Evolutionary conservation across 1,140 invertebrate genomes (phyloP).

Genomic region (Apis florea): DNA sequence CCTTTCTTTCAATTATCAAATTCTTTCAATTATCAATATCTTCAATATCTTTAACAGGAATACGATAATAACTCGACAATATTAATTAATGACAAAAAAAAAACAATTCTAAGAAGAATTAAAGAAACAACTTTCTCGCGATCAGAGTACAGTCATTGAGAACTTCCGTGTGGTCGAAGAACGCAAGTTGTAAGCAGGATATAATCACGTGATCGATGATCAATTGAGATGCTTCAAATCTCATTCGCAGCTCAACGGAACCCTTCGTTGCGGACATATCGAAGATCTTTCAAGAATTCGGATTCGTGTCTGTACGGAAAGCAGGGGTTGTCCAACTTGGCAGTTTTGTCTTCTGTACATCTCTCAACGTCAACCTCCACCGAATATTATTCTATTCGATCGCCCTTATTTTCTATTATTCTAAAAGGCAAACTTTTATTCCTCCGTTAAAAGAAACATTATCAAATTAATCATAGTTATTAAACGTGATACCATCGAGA

Average conservation of each 20-base stretch:
- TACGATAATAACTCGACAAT: neutral
- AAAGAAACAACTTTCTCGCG: neutral
- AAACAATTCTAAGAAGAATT: neutral
- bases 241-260: neutral
- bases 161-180: neutral
- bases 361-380: neutral
- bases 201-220: neutral
- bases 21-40: too few relatives aligned
- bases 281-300: constrained; percentile 47
- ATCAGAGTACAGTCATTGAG: constrained; percentile 36
- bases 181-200: neutral
- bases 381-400: neutral
- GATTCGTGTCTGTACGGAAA: constrained; percentile 59
- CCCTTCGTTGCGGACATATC: constrained; percentile 24
- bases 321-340: constrained; percentile 62
- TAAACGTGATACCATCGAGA: neutral
- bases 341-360: constrained; percentile 54
- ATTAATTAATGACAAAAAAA: neutral
- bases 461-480: neutral
- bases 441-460: neutral
- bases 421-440: neutral
- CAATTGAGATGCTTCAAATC: neutral
- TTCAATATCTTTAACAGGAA: neutral
- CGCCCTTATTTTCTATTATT: neutral
- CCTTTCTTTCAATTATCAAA: too few relatives aligned